A percentile compares a stretch with the other conserved stretches of the same genome.
Conservation (phyloP, 2,797 vertebrate genomes). For the Leuciscus waleckii region DNA sequence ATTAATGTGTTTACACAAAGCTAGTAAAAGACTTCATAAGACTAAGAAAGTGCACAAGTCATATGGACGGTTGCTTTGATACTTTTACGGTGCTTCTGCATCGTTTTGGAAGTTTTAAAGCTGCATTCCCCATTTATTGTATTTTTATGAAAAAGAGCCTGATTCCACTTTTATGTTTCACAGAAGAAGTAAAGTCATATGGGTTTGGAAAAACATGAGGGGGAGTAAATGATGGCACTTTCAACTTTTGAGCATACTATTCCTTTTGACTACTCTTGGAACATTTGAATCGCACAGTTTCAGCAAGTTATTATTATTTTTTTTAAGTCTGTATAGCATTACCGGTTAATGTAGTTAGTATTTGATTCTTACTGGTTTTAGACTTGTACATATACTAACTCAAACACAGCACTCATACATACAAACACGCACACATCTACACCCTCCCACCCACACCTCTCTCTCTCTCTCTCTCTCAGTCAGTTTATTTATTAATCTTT, state of each 20-base stretch:
- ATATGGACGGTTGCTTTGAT: background rate
- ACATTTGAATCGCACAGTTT: background rate
- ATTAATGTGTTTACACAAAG: background rate
- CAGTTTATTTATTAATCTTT: conserved; percentile 61
- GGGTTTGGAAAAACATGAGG: background rate
- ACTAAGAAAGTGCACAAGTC: background rate
- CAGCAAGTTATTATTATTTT: background rate
- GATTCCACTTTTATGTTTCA: background rate
- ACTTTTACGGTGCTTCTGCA: background rate
- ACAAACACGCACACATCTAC: conserved; percentile 6
- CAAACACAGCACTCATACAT: background rate
- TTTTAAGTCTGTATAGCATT: background rate
- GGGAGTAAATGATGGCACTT: conserved; percentile 1
- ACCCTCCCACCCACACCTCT: background rate
- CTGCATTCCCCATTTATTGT: background rate
- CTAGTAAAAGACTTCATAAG: background rate
- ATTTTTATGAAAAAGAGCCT: background rate
- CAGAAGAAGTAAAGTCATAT: conserved; percentile 7
- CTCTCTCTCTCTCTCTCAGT: conserved; percentile 11
- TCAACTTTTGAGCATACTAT: conserved; percentile 2
- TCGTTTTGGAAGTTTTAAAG: background rate
- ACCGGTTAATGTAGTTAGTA: background rate
- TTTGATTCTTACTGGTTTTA: background rate
- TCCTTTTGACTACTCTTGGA: background rate
- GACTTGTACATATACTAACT: background rate